Percentiles rank a stretch among this genome's conserved stretches.
These are phyloP conservation scores for Prunella himalayana DNA, from an alignment of 2,113 vertebrate species.

Conservation along the genomic window DNA sequence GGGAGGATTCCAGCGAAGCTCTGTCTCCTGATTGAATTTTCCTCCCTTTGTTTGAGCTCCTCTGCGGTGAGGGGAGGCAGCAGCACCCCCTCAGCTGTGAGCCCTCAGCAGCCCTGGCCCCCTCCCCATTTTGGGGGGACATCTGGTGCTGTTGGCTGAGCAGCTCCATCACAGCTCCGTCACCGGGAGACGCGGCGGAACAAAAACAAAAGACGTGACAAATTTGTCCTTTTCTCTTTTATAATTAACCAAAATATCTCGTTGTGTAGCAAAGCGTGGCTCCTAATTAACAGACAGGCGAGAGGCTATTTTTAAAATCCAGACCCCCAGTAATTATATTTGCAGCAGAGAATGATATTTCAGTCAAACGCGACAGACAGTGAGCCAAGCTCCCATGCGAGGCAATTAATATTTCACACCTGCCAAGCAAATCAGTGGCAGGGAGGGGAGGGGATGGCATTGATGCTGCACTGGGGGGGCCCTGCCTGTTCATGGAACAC, in stretches of 20 bases:
- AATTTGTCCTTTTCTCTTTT: slow-evolving; percentile 78
- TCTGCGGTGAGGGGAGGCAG: rapidly evolving
- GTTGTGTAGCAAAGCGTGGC: slow-evolving; percentile 71
- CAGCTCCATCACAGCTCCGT: slow-evolving; percentile 61
- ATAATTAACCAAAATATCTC: slow-evolving; percentile 82
- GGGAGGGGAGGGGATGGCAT: slow-evolving; percentile 27
- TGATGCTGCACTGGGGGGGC: not conserved
- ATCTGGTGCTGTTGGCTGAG: slow-evolving; percentile 64
- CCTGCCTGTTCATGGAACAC: not conserved
- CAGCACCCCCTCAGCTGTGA: not conserved
- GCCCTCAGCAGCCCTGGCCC: not conserved
- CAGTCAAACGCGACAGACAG: slow-evolving; percentile 74
- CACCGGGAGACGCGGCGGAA: slow-evolving; percentile 59
- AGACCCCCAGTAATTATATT: slow-evolving; percentile 72
- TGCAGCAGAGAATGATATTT: slow-evolving; percentile 74
- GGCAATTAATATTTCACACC: slow-evolving; percentile 86
- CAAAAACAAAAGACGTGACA: slow-evolving; percentile 81
- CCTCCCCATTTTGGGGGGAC: slow-evolving; percentile 29
- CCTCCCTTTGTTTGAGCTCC: not conserved
- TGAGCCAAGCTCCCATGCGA: slow-evolving; percentile 74
- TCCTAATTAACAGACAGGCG: slow-evolving; percentile 77
- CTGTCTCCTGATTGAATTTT: not conserved
- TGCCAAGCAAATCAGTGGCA: slow-evolving; percentile 71
- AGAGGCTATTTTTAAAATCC: slow-evolving; percentile 72
- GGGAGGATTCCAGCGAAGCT: not conserved